A percentile compares a stretch with the other conserved stretches of the same genome.
Conservation (phyloP, 2,113 vertebrate genomes). For the Oreamnos americanus region DNA sequence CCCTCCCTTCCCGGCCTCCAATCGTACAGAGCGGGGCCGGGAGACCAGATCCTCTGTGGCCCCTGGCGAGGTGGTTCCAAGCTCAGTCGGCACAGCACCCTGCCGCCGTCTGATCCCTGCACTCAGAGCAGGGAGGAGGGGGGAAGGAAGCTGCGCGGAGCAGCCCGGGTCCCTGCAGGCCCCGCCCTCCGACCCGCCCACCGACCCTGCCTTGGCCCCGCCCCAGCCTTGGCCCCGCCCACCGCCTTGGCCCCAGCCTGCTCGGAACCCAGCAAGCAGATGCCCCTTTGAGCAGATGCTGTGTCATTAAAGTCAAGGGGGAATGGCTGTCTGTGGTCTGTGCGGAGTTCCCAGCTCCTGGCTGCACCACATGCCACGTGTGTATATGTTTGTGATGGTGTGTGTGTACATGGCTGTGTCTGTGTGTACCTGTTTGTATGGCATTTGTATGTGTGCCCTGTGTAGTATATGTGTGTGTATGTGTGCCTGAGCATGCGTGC, state of each 20-base stretch:
- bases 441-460: not conserved
- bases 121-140: not conserved
- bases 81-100: not conserved
- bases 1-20: not conserved
- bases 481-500: not conserved
- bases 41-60: not conserved
- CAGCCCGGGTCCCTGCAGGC: not conserved
- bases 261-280: not conserved
- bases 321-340: not conserved
- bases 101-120: too few relatives aligned
- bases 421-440: rapidly evolving
- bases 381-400: not conserved
- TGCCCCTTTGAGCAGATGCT: not conserved
- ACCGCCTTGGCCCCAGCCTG: too few relatives aligned
- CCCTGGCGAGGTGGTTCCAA: too few relatives aligned
- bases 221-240: not conserved
- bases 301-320: too few relatives aligned
- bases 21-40: not conserved
- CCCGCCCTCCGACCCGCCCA: not conserved
- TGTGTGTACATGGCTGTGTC: too few relatives aligned
- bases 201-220: not conserved
- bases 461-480: too few relatives aligned
- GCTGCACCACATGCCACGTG: not conserved
- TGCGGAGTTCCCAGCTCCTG: not conserved
- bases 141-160: not conserved